Evolutionary conservation across 2,113 vertebrate species (phyloP).

Genomic region (Myotis lucifugus): DNA sequence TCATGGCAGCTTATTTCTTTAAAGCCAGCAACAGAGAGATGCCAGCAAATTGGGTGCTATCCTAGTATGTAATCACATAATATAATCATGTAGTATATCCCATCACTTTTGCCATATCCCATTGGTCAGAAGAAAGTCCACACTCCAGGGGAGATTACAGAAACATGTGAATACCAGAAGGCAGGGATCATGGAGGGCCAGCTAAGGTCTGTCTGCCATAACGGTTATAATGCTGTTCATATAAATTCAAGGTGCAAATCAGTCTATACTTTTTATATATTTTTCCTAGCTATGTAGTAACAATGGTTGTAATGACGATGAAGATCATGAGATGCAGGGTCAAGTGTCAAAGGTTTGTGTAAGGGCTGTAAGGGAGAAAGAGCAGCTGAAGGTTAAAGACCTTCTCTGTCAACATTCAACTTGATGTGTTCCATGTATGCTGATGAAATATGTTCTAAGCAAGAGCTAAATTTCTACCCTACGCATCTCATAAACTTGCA

Average conservation of each 20-base stretch:
- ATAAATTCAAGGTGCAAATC: not conserved
- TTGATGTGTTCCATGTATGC: not conserved
- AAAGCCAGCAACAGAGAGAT: not conserved
- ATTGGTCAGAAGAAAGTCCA: not conserved
- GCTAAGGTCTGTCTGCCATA: not conserved
- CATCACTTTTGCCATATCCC: not conserved
- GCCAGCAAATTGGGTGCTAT: not conserved
- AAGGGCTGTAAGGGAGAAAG: not conserved
- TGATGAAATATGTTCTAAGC: not conserved
- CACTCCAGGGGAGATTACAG: not conserved
- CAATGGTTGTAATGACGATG: not conserved
- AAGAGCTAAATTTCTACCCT: not conserved
- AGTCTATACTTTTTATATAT: not conserved
- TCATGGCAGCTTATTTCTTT: conserved; percentile 19
- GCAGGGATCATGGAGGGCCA: not conserved
- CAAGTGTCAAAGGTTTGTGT: not conserved
- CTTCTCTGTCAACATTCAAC: not conserved
- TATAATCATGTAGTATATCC: not conserved
- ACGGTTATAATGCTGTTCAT: not conserved
- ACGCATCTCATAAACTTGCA: conserved; percentile 62
- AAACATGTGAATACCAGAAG: not conserved
- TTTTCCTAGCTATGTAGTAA: not conserved
- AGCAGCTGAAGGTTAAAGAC: not conserved
- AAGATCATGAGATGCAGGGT: not conserved
- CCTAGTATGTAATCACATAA: not conserved